Evolutionary conservation across 2,888 invertebrate species (phyloP).

Genomic region (Zelleria hepariella): DNA sequence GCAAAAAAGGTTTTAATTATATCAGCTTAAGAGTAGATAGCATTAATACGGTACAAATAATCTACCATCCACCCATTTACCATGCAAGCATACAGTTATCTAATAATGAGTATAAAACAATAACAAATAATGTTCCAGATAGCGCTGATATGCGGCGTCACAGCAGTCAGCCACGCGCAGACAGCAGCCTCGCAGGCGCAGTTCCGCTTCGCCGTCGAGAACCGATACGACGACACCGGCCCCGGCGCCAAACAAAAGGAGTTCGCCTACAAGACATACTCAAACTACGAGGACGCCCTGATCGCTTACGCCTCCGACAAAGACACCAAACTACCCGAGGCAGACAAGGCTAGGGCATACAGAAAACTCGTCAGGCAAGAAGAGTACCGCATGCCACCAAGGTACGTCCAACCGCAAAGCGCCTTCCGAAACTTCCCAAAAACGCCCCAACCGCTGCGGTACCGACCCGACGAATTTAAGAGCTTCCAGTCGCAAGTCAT

Average conservation of each 20-base stretch:
- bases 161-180: slow-evolving; percentile 2
- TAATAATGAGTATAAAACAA: neutral
- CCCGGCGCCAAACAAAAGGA: slow-evolving; percentile 47
- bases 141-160: neutral
- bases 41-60: too few species aligned
- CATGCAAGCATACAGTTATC: neutral
- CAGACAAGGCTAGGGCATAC: slow-evolving; percentile 35
- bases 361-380: slow-evolving; percentile 21
- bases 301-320: slow-evolving; percentile 47
- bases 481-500: neutral
- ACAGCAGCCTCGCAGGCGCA: slow-evolving; percentile 53
- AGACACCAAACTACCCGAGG: slow-evolving; percentile 50
- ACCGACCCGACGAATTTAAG: neutral
- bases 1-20: too few species aligned
- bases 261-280: slow-evolving; percentile 48
- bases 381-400: slow-evolving; percentile 3
- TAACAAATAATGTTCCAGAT: neutral
- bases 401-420: neutral
- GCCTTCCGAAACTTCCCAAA: neutral
- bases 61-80: too few species aligned
- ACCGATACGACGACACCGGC: slow-evolving; percentile 61
- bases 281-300: slow-evolving; percentile 45
- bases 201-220: slow-evolving; percentile 53
- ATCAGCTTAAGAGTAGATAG: too few species aligned
- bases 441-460: neutral